Evolutionary conservation across 2,888 invertebrate species (phyloP).

Genomic region (Athalia circularis): DNA sequence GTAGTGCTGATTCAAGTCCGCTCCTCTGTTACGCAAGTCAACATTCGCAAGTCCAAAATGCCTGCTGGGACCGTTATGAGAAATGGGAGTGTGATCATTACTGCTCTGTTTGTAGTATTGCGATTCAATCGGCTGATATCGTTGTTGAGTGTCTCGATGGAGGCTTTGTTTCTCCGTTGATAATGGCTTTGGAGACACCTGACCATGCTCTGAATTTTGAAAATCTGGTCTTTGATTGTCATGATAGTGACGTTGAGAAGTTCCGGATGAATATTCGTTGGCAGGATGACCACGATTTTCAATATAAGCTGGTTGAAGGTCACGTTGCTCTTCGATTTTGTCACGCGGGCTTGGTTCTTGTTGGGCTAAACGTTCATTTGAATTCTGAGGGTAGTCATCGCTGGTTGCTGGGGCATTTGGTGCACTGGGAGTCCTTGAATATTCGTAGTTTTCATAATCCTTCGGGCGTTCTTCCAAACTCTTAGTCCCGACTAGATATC

Average conservation of each 20-base stretch:
- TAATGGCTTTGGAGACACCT: background rate
- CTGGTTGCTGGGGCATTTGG: background rate
- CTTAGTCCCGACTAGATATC: background rate
- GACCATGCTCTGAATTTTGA: background rate
- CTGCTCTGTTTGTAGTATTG: slow-evolving; percentile 4
- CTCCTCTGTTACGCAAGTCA: background rate
- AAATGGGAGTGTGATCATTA: background rate
- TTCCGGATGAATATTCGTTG: background rate
- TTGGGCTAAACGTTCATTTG: background rate
- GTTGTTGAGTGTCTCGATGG: background rate
- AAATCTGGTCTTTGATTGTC: background rate
- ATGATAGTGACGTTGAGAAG: background rate
- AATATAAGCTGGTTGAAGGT: background rate
- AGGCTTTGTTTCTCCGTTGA: background rate
- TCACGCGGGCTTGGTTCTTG: background rate
- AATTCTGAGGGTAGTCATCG: background rate
- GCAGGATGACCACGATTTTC: background rate
- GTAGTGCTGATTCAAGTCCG: slow-evolving; percentile 24
- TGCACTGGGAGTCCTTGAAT: background rate
- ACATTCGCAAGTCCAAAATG: background rate
- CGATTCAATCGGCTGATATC: slow-evolving; percentile 21
- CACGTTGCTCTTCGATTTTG: background rate
- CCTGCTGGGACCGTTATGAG: background rate
- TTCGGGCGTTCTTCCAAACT: slow-evolving; percentile 9
- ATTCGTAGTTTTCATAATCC: slow-evolving; percentile 1